Evolutionary conservation across 2,797 vertebrate genomes (phyloP).

Genomic region (Clarias fuscus): DNA sequence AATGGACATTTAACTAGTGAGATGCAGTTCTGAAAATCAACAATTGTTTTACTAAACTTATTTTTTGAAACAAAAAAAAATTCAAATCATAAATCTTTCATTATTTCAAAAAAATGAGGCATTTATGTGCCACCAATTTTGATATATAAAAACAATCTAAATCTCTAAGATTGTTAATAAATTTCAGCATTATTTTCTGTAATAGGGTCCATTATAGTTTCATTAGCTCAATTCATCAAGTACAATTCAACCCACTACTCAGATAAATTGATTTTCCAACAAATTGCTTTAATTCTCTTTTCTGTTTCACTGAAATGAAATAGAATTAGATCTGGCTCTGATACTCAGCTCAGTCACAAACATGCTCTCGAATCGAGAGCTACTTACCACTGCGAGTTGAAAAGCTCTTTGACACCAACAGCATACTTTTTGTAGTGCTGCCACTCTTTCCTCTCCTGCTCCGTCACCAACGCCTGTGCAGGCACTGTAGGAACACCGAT

Average conservation of each 20-base stretch:
- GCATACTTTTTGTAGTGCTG: slow-evolving; percentile 67
- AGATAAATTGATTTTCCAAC: background rate
- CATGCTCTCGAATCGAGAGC: slow-evolving; percentile 1
- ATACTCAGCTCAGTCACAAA: slow-evolving; percentile 3
- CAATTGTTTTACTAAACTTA: background rate
- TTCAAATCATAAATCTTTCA: too few species aligned
- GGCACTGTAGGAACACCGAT: slow-evolving; percentile 66
- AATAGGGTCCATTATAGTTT: slow-evolving; percentile 3
- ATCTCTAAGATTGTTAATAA: background rate
- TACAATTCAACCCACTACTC: background rate
- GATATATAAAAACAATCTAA: background rate
- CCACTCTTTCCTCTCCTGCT: slow-evolving; percentile 71
- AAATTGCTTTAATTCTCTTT: slow-evolving; percentile 2
- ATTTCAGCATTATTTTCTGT: background rate
- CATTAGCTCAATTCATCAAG: slow-evolving; percentile 8
- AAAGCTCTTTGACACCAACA: slow-evolving; percentile 68
- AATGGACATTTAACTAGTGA: background rate
- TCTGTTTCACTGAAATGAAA: background rate
- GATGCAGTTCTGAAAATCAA: background rate
- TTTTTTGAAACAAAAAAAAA: too few species aligned
- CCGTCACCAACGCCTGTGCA: slow-evolving; percentile 68
- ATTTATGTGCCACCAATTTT: background rate
- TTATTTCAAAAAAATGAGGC: too few species aligned
- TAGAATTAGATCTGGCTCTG: background rate
- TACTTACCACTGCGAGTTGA: slow-evolving; percentile 68